Evolutionary conservation across 30 jellyfish, hydroid and myxozoan genomes (phyloP), one percentile per base, ranked within the genome.

Genomic region (Nemopilema nomurai): DNA sequence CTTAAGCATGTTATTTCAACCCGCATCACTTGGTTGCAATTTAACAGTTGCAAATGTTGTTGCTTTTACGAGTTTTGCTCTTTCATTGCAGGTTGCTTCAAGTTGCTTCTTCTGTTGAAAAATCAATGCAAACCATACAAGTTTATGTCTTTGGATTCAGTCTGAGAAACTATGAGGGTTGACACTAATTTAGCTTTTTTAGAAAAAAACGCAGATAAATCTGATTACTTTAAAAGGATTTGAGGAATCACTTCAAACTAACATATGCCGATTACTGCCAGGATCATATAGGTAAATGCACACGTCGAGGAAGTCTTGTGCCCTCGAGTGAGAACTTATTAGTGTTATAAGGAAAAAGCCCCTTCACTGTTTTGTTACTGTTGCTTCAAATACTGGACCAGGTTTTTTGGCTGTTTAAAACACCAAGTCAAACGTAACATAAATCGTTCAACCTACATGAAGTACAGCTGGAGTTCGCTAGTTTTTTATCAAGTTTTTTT

Each of bases 121-220:
- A 41, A 6, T 41, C 57, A 41, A 41, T n/a, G 13, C 57, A 41
- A 13, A 41, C 9, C 57, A 41, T 41, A 41, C 57, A 41, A 13
- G 9, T 3, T 41, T 41, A 41, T 41, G 57, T 41, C 57, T 41
- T 13, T 41, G 57, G 57, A 41, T 41, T 41, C 57, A 41, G 9
- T 41, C 57, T 41, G 57, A 41, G 57, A 41, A 41, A 41, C 57
- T 41, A 3, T 3, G 57, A 41, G 57, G 57, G 57, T 41, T 41
- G 9, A 41, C 6, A 41, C 57, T 41, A 41, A 71, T 24, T 71
- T 71, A 26, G 81, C 64, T 71, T 71, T 71, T 71, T 71, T 26
- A 31, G 62, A 26, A 71, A 68, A 68, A 71, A 51, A 71, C 81
- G 50, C 50, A 71, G 23, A 67, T 67, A 67, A 7, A 33, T 53